phyloP scores from a whole-genome alignment of 2,888 invertebrate species.

The Carcina quercana region DNA sequence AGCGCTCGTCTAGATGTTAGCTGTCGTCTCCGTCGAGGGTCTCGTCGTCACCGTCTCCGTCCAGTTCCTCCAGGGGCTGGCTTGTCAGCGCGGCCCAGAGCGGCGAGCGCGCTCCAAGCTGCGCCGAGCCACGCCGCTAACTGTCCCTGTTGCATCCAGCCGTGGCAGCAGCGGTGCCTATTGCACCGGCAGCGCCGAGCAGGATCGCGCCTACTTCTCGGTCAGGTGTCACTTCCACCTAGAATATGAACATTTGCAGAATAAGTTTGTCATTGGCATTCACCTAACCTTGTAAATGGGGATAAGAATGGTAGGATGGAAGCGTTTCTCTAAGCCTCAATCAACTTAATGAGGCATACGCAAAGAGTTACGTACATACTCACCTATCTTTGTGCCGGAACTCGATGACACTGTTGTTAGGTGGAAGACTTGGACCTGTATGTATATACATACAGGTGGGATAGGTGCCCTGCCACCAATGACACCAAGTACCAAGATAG shows the following conservation, averaged over 20 bases:
- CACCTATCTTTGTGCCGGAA: too few relatives aligned
- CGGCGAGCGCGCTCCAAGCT: slow-evolving; percentile 76
- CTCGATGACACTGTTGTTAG: too few relatives aligned
- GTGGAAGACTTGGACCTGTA: too few relatives aligned
- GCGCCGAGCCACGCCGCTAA: slow-evolving; percentile 68
- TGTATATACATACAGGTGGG: too few relatives aligned
- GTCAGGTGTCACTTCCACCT: slow-evolving; percentile 69
- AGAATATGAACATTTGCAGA: slow-evolving; percentile 2
- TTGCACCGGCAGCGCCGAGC: slow-evolving; percentile 50
- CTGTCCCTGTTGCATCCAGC: slow-evolving; percentile 59
- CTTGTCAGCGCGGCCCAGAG: slow-evolving; percentile 88
- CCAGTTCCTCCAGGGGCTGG: slow-evolving; percentile 67
- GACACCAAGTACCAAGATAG: too few relatives aligned
- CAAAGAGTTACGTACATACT: too few relatives aligned
- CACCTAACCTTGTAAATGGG: too few relatives aligned
- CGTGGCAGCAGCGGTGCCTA: slow-evolving; percentile 45
- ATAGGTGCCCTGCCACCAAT: too few relatives aligned
- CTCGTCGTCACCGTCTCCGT: slow-evolving; percentile 19
- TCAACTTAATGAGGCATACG: too few relatives aligned
- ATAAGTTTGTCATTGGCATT: too few relatives aligned
- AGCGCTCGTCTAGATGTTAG: slow-evolving; percentile 74
- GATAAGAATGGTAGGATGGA: too few relatives aligned
- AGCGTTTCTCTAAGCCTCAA: too few relatives aligned
- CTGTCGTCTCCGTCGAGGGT: slow-evolving; percentile 44
- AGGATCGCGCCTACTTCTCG: slow-evolving; percentile 62